Conservation (phyloP, 2,888 invertebrate genomes). For the Synergus itoensis region DNA sequence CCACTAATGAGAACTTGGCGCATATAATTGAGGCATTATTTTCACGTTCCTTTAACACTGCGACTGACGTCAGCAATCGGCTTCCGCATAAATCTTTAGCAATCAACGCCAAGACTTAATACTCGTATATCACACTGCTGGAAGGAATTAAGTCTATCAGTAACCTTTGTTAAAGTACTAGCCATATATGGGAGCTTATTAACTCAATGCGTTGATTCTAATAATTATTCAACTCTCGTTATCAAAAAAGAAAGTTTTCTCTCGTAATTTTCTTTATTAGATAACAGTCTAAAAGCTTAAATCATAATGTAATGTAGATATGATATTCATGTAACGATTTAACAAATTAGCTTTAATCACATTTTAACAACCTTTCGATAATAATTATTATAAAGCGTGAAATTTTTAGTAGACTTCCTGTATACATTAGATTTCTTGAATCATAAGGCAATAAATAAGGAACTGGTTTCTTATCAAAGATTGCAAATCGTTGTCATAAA, state of each 20-base stretch:
- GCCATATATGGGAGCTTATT: background rate
- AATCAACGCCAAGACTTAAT: slow-evolving; percentile 2
- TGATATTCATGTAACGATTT: background rate
- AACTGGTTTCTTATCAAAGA: background rate
- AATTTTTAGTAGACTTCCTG: background rate
- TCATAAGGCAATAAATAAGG: background rate
- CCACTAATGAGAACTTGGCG: slow-evolving; percentile 26
- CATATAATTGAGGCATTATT: slow-evolving; percentile 31
- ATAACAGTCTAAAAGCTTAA: background rate
- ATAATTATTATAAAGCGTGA: background rate
- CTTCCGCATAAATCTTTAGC: slow-evolving; percentile 35
- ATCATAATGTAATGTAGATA: background rate
- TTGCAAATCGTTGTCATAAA: background rate
- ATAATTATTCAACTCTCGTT: background rate
- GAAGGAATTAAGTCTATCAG: slow-evolving; percentile 6
- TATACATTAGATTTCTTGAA: background rate
- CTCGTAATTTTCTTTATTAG: background rate
- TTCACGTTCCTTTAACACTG: slow-evolving; percentile 10
- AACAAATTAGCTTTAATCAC: background rate
- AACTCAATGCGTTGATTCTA: background rate
- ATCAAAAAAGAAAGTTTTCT: background rate
- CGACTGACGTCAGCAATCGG: slow-evolving; percentile 38
- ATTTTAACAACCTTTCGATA: background rate
- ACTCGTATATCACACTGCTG: background rate
- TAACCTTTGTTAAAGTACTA: slow-evolving; percentile 13